Conservation (phyloP, 2,113 vertebrate species). For the Felis chaus region DNA sequence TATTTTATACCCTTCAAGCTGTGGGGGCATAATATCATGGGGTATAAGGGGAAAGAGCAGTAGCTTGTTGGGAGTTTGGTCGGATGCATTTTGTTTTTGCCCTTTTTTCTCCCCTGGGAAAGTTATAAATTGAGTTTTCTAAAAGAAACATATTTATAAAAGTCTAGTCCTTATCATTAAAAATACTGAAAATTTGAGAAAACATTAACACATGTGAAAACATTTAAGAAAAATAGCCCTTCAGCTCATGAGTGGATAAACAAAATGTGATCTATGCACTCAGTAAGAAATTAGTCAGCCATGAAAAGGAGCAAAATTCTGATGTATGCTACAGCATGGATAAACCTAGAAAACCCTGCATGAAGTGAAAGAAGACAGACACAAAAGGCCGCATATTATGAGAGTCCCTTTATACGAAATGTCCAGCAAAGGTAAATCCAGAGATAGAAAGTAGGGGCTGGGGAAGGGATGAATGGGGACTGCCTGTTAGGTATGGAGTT, state of each 20-base stretch:
- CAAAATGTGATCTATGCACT: not conserved
- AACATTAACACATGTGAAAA: not conserved
- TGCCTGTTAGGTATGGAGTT: not conserved
- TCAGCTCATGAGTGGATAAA: not conserved
- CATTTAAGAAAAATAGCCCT: not conserved
- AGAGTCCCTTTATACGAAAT: not conserved
- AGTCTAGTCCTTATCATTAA: not conserved
- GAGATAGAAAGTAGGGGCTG: not conserved
- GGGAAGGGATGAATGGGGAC: not conserved
- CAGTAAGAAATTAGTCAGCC: not conserved
- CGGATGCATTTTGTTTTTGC: not conserved
- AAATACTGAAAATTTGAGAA: not conserved
- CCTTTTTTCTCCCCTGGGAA: not conserved
- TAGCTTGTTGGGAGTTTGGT: not conserved
- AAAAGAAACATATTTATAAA: conserved; percentile 17
- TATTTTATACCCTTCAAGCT: not conserved
- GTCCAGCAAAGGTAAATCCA: not conserved
- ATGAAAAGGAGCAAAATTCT: not conserved
- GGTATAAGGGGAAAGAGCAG: no score
- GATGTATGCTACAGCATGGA: no score
- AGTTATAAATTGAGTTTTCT: not conserved
- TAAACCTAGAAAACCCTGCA: not conserved
- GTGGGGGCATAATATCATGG: accelerated
- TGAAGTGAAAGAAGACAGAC: not conserved
- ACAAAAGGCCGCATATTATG: not conserved